A percentile compares a stretch with the other conserved stretches of the same genome.
Evolutionary conservation across 2,888 invertebrate genomes (phyloP).

Genomic region (Cheilosia impressa): DNA sequence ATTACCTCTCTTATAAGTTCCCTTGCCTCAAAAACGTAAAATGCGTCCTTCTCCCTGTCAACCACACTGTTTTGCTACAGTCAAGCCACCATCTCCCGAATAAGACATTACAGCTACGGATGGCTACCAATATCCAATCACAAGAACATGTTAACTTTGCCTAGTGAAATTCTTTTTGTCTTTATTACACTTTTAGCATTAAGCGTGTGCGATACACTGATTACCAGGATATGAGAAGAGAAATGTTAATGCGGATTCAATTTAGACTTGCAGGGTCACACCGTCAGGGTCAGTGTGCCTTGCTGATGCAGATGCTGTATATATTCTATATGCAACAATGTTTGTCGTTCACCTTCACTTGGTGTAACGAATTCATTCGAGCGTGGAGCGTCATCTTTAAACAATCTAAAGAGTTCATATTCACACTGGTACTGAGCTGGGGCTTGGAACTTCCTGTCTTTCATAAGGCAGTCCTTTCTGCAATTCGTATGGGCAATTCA

Average conservation of each 20-base stretch:
- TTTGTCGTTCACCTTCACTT: neutral
- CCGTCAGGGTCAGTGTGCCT: slow-evolving; percentile 32
- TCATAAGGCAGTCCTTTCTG: neutral
- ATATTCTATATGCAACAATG: slow-evolving; percentile 19
- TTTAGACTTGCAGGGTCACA: slow-evolving; percentile 31
- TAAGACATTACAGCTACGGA: slow-evolving; percentile 41
- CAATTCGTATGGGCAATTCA: neutral
- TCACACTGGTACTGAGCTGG: neutral
- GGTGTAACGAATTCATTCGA: neutral
- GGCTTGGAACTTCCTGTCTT: neutral
- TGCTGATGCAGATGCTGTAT: neutral
- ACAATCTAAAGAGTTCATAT: slow-evolving; percentile 13
- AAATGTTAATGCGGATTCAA: slow-evolving; percentile 45
- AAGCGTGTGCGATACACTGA: slow-evolving; percentile 36
- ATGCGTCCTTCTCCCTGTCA: neutral
- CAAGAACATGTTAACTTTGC: slow-evolving; percentile 28
- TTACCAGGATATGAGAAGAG: slow-evolving; percentile 46
- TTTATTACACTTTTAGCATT: slow-evolving; percentile 18
- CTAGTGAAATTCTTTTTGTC: slow-evolving; percentile 38
- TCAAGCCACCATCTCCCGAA: slow-evolving; percentile 15
- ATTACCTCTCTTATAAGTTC: too few species aligned
- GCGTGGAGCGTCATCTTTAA: neutral
- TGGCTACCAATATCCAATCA: slow-evolving; percentile 32
- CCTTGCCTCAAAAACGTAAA: too few species aligned
- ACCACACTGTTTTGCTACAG: neutral